phyloP scores from a whole-genome alignment of 2,888 invertebrate species.

The Apotomis betuletana region DNA sequence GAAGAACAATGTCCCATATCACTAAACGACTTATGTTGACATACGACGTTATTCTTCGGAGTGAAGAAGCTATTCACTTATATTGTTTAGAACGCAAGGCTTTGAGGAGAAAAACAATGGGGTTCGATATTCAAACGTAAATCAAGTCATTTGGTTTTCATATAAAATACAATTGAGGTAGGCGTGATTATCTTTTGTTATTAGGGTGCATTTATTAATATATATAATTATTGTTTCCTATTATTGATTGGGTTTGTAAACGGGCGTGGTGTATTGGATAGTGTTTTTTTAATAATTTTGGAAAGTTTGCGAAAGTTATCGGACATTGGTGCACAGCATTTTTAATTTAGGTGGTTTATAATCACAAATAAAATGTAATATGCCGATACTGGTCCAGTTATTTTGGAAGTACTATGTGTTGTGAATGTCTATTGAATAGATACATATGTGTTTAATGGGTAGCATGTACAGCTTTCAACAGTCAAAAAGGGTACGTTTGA shows the following conservation, averaged over 20 bases:
- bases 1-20: conserved; percentile 6
- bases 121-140: conserved; percentile 15
- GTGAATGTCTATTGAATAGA: too few species aligned
- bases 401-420: too few species aligned
- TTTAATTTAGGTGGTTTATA: too few species aligned
- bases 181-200: background rate
- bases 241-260: conserved; percentile 20
- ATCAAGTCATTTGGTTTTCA: background rate
- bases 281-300: conserved; percentile 1
- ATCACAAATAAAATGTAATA: too few species aligned
- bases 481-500: conserved; percentile 70
- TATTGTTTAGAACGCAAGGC: conserved; percentile 38
- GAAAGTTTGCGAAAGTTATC: background rate
- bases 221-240: conserved; percentile 41
- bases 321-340: too few species aligned
- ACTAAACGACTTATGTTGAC: background rate
- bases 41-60: background rate
- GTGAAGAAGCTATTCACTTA: conserved; percentile 53
- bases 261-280: conserved; percentile 24
- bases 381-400: too few species aligned
- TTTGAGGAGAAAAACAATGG: conserved; percentile 1
- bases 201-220: conserved; percentile 15
- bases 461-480: background rate
- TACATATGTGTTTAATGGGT: too few species aligned
- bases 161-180: background rate